phyloP scores from a whole-genome alignment of 2,113 vertebrate species.

The Gulo gulo region DNA sequence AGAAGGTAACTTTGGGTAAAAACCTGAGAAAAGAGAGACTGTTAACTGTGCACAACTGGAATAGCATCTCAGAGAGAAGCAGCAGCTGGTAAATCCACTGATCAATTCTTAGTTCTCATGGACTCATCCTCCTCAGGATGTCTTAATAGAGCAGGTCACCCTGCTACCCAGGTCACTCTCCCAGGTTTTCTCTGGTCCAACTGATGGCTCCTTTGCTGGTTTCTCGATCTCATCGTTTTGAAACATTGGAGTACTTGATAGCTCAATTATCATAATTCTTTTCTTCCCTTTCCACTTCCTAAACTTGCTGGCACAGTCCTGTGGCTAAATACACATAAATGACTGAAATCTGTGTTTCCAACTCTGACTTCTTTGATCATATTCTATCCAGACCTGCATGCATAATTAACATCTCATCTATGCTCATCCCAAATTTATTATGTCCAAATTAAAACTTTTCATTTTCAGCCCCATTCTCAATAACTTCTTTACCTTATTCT shows the following conservation, averaged over 20 bases:
- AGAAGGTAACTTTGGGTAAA: not conserved
- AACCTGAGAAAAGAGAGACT: not conserved
- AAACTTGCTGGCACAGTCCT: not conserved
- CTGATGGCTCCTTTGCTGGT: not conserved
- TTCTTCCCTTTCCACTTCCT: not conserved
- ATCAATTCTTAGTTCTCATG: not conserved
- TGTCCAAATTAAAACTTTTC: not conserved
- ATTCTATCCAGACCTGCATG: not conserved
- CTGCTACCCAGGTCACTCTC: rapidly evolving
- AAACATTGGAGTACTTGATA: not conserved
- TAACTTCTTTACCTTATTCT: not conserved
- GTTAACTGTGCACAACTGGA: not conserved
- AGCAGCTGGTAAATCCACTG: not conserved
- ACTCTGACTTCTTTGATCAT: not conserved
- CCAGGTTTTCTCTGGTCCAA: not conserved
- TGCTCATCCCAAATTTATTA: not conserved
- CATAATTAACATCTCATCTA: not conserved
- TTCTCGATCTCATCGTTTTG: not conserved
- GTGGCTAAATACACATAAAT: not conserved
- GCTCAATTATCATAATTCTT: not conserved
- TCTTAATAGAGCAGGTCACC: not conserved
- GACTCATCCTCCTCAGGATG: not conserved
- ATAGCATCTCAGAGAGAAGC: not conserved
- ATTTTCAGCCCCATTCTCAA: not conserved
- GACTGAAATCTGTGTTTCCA: not conserved